Conservation (phyloP, 2,113 vertebrate species). For the Alethe diademata region DNA sequence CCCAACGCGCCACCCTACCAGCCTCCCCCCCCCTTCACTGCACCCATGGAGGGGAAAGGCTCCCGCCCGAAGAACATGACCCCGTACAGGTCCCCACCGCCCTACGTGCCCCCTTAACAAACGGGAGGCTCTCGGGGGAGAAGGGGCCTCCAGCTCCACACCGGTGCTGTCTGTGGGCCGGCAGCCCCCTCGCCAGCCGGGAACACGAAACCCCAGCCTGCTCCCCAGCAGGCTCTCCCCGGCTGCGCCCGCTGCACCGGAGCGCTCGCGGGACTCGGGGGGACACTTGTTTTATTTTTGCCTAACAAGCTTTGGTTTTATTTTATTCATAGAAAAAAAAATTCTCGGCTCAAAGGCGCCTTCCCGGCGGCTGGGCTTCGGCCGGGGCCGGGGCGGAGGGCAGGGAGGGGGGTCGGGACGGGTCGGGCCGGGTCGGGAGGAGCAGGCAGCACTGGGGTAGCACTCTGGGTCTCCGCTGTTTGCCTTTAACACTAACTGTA, state of each 20-base stretch:
- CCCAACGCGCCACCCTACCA: conserved; percentile 94
- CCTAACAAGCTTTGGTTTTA: conserved; percentile 86
- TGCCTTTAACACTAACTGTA: conserved; percentile 98
- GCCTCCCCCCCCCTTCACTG: conserved; percentile 92
- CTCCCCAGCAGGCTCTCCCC: conserved; percentile 64
- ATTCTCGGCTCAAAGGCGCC: conserved; percentile 69
- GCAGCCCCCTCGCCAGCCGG: conserved; percentile 68
- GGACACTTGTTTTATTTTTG: conserved; percentile 79
- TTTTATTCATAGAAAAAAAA: conserved; percentile 77
- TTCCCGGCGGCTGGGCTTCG: conserved; percentile 76
- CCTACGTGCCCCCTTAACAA: conserved; percentile 95
- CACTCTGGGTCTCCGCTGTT: conserved; percentile 86
- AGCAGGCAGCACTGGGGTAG: conserved; percentile 79
- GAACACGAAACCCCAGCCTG: conserved; percentile 47
- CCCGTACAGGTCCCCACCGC: conserved; percentile 93
- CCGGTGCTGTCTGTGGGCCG: conserved; percentile 79
- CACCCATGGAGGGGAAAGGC: conserved; percentile 94
- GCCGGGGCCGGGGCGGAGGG: conserved; percentile 10
- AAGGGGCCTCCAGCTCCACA: conserved; percentile 81
- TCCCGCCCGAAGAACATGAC: conserved; percentile 99
- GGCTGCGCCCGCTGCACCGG: conserved; percentile 55
- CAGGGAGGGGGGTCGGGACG: conserved; percentile 42
- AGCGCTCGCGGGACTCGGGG: conserved; percentile 64
- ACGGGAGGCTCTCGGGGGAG: conserved; percentile 61
- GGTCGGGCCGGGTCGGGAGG: conserved; percentile 39